These are phyloP conservation scores for Oxystoma pomonae DNA, from an alignment of 2,888 invertebrate species.

Conservation along the genomic window DNA sequence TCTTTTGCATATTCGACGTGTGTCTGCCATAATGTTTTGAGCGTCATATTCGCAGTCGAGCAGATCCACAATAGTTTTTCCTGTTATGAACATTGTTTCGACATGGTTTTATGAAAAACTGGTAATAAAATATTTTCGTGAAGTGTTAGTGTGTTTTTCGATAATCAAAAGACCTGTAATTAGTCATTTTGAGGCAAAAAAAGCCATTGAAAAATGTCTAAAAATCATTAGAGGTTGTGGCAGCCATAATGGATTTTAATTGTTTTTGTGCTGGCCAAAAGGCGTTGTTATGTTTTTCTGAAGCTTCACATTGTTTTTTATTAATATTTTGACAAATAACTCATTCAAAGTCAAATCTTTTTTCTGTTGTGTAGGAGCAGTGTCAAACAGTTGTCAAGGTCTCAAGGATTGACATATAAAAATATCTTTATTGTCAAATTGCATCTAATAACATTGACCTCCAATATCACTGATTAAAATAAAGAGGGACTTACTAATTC, in stretches of 20 bases:
- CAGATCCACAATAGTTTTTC: slow-evolving; percentile 39
- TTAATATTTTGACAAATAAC: no score
- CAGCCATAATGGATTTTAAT: not conserved
- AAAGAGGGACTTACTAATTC: no score
- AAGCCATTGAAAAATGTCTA: slow-evolving; percentile 7
- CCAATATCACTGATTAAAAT: no score
- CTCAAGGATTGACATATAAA: not conserved
- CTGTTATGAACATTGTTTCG: slow-evolving; percentile 43
- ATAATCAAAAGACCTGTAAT: slow-evolving; percentile 13
- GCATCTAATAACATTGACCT: not conserved
- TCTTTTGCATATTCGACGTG: not conserved
- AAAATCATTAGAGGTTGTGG: not conserved
- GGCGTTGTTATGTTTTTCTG: not conserved
- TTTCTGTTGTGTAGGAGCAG: not conserved
- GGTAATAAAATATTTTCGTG: slow-evolving; percentile 39
- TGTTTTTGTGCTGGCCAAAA: not conserved
- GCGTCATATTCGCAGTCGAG: slow-evolving; percentile 42
- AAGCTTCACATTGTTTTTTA: no score
- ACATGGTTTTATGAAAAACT: slow-evolving; percentile 36
- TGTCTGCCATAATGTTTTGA: slow-evolving; percentile 49
- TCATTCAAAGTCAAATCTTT: no score
- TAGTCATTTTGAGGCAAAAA: slow-evolving; percentile 23
- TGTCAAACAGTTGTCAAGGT: not conserved
- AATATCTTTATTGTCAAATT: not conserved
- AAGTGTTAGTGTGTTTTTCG: slow-evolving; percentile 25